Evolutionary conservation across 1,140 invertebrate species (phyloP), one percentile per base, ranked within the genome.

Genomic region (Nasonia vitripennis): DNA sequence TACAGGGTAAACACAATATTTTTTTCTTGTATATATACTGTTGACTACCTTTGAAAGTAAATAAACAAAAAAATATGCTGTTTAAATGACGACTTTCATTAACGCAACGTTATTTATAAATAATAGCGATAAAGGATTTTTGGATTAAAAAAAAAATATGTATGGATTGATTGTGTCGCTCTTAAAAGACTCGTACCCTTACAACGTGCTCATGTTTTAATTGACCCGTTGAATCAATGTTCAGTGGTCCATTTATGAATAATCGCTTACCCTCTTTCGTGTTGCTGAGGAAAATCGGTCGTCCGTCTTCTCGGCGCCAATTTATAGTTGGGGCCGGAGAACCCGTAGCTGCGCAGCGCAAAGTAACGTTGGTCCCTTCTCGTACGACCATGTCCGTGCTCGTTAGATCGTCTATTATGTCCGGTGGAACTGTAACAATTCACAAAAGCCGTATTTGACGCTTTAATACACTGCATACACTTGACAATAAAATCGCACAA

Each of bases 371-470:
- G 73, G 95, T 95, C 23, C 97, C 97, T 93, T 98, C 98, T 68
- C 96, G 93, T n/a, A 97, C 96, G 79, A 98, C 96, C 94, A 98
- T 96, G 92, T 98, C 97, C 14, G 96, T 96, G 90, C 97, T 97
- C 55, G 97, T 97, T 77, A 96, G 95, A 88, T 96, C 95, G 93
- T 98, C 97, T 90, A 98, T 92, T 88, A 97, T 97, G 91, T 97
- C 96, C 45, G 97, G 97, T 37, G 97, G 97, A 86, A 98, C 97
- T 98, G 93, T 68, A 91, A 91, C 75, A 88, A 88, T 67, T 71
- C 27, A 71, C 10, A 71, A 71, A n/a, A 62, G 55, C 20, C 20
- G 6, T n/a, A 62, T 62, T 62, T 62, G 20, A 20, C 17, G 55
- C 20, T 62, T 62, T 62, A 62, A n/a, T 62, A 17, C 55, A 62